Evolutionary conservation across 2,888 invertebrate species (phyloP), one percentile per base, ranked within the genome.

Genomic region (Athetis lepigone): DNA sequence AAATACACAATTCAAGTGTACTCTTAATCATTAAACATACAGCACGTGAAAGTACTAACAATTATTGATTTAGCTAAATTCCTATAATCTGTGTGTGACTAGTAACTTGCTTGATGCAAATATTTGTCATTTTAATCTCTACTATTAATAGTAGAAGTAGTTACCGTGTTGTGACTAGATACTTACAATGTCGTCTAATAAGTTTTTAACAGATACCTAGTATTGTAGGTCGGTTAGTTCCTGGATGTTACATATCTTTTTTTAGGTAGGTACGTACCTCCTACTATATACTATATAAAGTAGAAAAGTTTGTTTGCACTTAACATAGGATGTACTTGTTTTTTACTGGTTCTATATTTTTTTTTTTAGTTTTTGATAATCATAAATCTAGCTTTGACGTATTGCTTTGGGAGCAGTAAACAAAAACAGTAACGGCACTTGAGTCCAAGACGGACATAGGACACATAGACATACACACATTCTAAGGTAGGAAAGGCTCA

Each of bases 91-190:
- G 11, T 50, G 21, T 54, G 18, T 50, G 1, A 21, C 8, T 11
- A 52, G 46, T 13, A 27, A 11, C 19, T 5, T 27, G 27, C 11
- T 18, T 25, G 13, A 19, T n/a, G 19, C 25, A 25, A 54, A 55
- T 51, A 55, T 70, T 70, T 42, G 25, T 29, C 13, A 29, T 45
- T 40, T 16, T 36, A 45, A 40, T 39, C 25, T 56, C 29, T 37
- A 49, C 7, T 33, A 13, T n/a, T n/a, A n/a, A n/a, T 40, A 46
- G n/a, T 11, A 49, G 1, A 3, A 47, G 45, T 25, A 42, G 52
- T 4, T 42, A 40, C n/a, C 23, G 19, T 37, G 29, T 46, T 7
- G 13, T 43, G 23, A 33, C 6, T 23, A 50, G n/a, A 55, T 36
- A 1, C n/a, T 11, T 61, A 21, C 29, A 39, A 56, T 61, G 4